Conservation (phyloP, 2,113 vertebrate genomes). For the Petaurus breviceps region DNA sequence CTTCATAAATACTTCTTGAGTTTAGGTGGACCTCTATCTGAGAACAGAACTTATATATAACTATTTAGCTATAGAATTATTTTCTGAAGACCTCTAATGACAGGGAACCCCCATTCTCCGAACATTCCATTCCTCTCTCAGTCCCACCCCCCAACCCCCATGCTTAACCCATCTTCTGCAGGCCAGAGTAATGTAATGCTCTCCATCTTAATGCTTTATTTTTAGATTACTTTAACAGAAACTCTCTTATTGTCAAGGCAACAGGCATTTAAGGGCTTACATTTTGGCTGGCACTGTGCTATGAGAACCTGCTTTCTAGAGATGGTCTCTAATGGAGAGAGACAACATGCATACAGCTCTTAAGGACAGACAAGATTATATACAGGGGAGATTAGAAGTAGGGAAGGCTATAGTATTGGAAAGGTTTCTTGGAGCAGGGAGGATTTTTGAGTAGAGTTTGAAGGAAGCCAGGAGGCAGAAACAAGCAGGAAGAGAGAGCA, state of each 20-base stretch:
- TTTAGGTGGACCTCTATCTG: too few relatives aligned
- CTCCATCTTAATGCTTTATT: background rate
- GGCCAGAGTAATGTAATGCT: background rate
- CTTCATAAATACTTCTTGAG: too few relatives aligned
- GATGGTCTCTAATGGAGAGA: background rate
- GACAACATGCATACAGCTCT: background rate
- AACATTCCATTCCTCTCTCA: background rate
- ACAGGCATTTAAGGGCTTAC: background rate
- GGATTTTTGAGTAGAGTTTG: background rate
- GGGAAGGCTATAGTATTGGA: background rate
- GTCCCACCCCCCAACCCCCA: too few relatives aligned
- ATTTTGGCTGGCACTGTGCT: background rate
- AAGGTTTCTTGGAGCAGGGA: background rate
- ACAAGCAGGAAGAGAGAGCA: background rate
- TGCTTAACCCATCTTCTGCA: background rate
- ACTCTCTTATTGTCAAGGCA: background rate
- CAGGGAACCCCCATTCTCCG: background rate
- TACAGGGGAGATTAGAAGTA: background rate
- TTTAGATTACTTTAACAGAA: background rate
- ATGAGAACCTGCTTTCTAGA: background rate
- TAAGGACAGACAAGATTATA: too few relatives aligned
- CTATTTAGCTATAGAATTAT: too few relatives aligned
- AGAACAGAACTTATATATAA: too few relatives aligned
- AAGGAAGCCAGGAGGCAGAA: background rate
- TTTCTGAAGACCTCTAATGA: background rate